Percentiles rank a stretch among this genome's conserved stretches.
phyloP scores from a whole-genome alignment of 1,140 invertebrate species.

The Diabrotica undecimpunctata region DNA sequence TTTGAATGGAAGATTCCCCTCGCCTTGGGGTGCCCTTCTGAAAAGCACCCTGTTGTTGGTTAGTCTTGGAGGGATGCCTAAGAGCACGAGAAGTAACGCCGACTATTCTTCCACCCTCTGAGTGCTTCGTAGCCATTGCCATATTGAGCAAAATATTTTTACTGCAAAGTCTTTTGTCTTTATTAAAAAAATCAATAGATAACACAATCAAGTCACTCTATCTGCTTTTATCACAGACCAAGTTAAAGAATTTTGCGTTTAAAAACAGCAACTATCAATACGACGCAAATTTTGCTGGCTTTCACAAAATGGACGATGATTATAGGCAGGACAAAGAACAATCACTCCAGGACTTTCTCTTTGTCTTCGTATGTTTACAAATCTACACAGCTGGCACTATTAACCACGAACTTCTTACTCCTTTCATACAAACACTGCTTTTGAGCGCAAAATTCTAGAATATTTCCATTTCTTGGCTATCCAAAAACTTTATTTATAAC shows the following conservation, averaged over 20 bases:
- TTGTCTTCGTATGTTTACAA: constrained; percentile 5
- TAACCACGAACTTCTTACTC: constrained; percentile 30
- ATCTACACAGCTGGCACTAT: constrained; percentile 2
- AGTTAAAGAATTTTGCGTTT: constrained; percentile 34
- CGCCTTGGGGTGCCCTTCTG: constrained; percentile 17
- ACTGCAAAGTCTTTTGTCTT: constrained; percentile 2
- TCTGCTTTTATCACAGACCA: constrained; percentile 30
- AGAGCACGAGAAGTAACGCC: constrained; percentile 18
- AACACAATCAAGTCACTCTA: constrained; percentile 9
- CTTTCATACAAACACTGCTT: constrained; percentile 25
- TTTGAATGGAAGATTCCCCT: constrained; percentile 13
- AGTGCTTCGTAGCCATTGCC: constrained; percentile 30
- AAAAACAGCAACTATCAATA: constrained; percentile 26
- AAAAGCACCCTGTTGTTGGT: constrained; percentile 9
- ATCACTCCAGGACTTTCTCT: constrained; percentile 24
- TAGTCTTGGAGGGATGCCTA: constrained; percentile 22
- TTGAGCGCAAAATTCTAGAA: constrained; percentile 33
- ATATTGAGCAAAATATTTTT: constrained; percentile 20
- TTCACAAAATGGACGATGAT: constrained; percentile 44
- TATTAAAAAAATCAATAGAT: constrained; percentile 9
- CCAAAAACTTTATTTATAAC: background rate
- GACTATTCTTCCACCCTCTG: constrained; percentile 24
- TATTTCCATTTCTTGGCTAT: constrained; percentile 3
- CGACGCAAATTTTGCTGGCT: constrained; percentile 29
- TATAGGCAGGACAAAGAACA: constrained; percentile 25